These are phyloP conservation scores for Perccottus glenii DNA, from an alignment of 2,113 vertebrate species.

Conservation along the genomic window DNA sequence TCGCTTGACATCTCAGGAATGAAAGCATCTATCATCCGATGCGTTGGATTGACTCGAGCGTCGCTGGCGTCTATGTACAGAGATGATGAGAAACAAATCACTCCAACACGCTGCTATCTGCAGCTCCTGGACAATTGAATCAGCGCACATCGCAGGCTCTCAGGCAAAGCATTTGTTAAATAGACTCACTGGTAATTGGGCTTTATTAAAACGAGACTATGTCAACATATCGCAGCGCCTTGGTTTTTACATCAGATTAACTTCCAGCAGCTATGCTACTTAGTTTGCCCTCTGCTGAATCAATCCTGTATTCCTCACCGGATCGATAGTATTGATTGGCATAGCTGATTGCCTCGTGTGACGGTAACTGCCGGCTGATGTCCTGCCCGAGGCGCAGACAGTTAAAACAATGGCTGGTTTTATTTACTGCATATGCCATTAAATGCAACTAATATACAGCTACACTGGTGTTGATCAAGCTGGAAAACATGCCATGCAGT, in stretches of 20 bases:
- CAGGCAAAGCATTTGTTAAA: neutral
- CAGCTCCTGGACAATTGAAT: constrained; percentile 45
- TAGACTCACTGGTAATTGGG: constrained; percentile 35
- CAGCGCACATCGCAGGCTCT: constrained; percentile 12
- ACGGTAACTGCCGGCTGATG: constrained; percentile 14
- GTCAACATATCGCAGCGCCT: neutral
- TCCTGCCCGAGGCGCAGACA: constrained; percentile 9
- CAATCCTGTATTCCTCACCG: constrained; percentile 30
- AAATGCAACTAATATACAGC: neutral
- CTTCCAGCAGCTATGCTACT: constrained; percentile 20
- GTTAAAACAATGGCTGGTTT: constrained; percentile 8
- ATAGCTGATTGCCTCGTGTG: constrained; percentile 36
- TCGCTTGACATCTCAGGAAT: constrained; percentile 47
- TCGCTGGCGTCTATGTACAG: constrained; percentile 1
- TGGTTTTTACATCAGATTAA: constrained; percentile 1
- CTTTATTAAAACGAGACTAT: constrained; percentile 48
- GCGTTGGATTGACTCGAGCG: constrained; percentile 28
- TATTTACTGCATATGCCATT: constrained; percentile 35
- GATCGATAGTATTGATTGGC: constrained; percentile 50
- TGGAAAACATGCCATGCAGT: neutral
- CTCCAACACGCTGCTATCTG: constrained; percentile 31
- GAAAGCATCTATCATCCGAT: constrained; percentile 50
- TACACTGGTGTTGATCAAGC: neutral
- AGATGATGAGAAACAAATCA: constrained; percentile 64
- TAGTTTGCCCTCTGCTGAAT: constrained; percentile 12